Conservation (phyloP, 1,140 invertebrate genomes). For the Ptiloglossa arizonensis region DNA sequence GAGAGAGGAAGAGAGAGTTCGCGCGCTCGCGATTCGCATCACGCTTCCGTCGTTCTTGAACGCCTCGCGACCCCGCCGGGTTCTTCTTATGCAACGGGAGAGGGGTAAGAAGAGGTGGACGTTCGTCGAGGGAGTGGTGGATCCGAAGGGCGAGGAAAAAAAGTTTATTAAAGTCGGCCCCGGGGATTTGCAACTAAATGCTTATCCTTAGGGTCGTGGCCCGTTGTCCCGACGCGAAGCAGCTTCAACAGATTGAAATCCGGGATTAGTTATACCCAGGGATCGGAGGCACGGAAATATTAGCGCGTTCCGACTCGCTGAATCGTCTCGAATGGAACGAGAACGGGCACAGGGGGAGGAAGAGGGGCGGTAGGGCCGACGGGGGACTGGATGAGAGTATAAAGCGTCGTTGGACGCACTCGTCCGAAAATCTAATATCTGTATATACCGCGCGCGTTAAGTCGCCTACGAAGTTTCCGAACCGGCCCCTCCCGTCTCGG, state of each 20-base stretch:
- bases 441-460: background rate
- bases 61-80: background rate
- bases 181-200: slow-evolving; percentile 40
- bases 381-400: background rate
- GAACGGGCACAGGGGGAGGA: background rate
- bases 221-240: background rate
- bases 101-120: no score
- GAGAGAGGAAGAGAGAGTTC: slow-evolving; percentile 9
- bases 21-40: slow-evolving; percentile 54
- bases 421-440: slow-evolving; percentile 43
- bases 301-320: slow-evolving; percentile 36
- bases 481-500: no score
- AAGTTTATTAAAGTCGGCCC: slow-evolving; percentile 40
- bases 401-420: background rate
- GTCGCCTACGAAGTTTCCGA: slow-evolving; percentile 7
- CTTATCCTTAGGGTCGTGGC: background rate
- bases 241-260: slow-evolving; percentile 30
- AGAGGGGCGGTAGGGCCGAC: background rate
- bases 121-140: no score
- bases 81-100: background rate
- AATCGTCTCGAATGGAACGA: slow-evolving; percentile 18
- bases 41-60: slow-evolving; percentile 45
- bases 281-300: slow-evolving; percentile 27
- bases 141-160: no score
- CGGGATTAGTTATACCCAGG: slow-evolving; percentile 7